phyloP scores from a whole-genome alignment of 2,888 invertebrate genomes.

The Diplolepis rosae region DNA sequence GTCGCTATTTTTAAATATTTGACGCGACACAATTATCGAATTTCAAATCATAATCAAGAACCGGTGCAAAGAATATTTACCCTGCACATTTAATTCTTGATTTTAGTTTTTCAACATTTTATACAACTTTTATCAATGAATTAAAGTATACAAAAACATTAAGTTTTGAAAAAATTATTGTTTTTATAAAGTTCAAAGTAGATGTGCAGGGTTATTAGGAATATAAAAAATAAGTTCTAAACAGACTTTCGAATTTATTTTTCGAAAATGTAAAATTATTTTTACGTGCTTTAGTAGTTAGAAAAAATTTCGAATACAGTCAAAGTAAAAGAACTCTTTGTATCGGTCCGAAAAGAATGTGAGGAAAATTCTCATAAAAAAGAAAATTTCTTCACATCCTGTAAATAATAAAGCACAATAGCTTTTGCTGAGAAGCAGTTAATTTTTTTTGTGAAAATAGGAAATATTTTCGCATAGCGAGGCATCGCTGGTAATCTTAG shows the following conservation, averaged over 20 bases:
- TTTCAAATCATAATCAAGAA: constrained; percentile 9
- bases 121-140: neutral
- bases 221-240: too few species aligned
- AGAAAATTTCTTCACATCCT: constrained; percentile 8
- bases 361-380: neutral
- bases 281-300: neutral
- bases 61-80: constrained; percentile 1
- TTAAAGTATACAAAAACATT: too few species aligned
- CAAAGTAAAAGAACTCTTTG: neutral
- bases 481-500: constrained; percentile 46
- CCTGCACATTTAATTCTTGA: neutral
- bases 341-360: neutral
- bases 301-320: neutral
- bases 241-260: neutral
- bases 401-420: neutral
- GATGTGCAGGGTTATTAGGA: too few species aligned
- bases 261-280: neutral
- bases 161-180: neutral
- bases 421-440: neutral
- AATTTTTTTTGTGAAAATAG: neutral
- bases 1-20: constrained; percentile 6
- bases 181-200: neutral
- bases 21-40: neutral
- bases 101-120: neutral
- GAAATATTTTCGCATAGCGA: constrained; percentile 34